Evolutionary conservation across 2,113 vertebrate species (phyloP), one percentile per base, ranked within the genome.

Genomic region (Colistium nudipinnis): DNA sequence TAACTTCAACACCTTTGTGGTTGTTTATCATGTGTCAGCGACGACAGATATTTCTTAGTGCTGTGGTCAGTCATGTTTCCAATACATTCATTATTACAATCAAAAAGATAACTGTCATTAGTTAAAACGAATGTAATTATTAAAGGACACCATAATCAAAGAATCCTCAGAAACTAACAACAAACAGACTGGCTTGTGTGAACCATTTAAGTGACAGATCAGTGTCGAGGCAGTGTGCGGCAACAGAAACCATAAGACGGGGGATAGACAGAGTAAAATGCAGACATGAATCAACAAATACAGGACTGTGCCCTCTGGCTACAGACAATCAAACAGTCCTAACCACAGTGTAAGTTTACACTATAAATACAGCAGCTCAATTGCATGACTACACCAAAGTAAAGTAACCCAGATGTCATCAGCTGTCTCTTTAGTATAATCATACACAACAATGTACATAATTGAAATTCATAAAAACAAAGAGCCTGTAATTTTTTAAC

Each of bases 221-320:
- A 30, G 44, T 60, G 66, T 68, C 65, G n/a, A 65, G 19, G 16
- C 17, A 52, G 27, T 7, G 1, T 25, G 45, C 8, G 7, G 27
- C 65, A 55, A 28, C 63, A 59, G 70, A 69, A 55, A 53, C 41
- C 67, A 49, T 25, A 20, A 35, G 39, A 54, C 11, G 7, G 38
- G 20, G 60, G 61, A 63, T 25, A 59, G 53, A 76, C 67, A 35
- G 55, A 55, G 62, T 49, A 10, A 73, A 56, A 41, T 11, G 52
- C 62, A 87, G 80, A 83, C 78, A 68, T 57, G 75, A 85, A 65
- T 72, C 62, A 60, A 77, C 70, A 75, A 70, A 74, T 62, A 56
- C 3, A 70, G 27, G 73, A 52, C 62, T 14, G 28, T 49, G 44
- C 59, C 86, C 76, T 2, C 27, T 14, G 60, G 76, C 67, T 59